Evolutionary conservation across 2,113 vertebrate species (phyloP), one percentile per base, ranked within the genome.

Genomic region (Poecile atricapillus): DNA sequence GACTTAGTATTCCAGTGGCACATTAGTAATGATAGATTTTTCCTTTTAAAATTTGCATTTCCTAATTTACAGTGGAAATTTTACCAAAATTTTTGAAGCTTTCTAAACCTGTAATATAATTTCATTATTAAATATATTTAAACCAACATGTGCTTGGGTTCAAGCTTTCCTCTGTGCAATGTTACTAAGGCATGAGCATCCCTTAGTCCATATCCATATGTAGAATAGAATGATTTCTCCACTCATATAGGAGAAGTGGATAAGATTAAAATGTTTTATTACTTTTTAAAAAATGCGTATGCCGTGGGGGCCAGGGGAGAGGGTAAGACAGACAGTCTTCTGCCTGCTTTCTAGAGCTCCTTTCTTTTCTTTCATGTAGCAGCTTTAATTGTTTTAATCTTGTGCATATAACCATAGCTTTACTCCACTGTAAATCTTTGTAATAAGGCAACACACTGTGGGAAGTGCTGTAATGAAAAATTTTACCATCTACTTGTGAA

Each of bases 221-320:
- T 9, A 63, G 9, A 47, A n/a, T 4, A 44, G 12, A 58, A 76
- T 5, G 3, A 39, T 56, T 76, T 62, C 30, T 62, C 22, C 21
- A 23, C 15, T 44, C 9, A 79, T 9, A 35, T 1, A 59, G 5
- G 50, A 13, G 4, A 50, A 27, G 7, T 22, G 4, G 13, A 11
- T 17, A 33, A 58, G 10, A 10, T 37, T 75, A 56, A 70, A 74
- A 46, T 23, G 4, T 44, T 2, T n/a, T 50, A 35, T 0, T 56
- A 13, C 13, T 53, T 55, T 44, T 58, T 9, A 0, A 16, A 52
- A 93, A 49, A 1, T 15, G 5, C 43, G 3, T 23, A 11, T 28
- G 7, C 1, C 5, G 20, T 46, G 13, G 2, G 4, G 1, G 7
- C 0, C 3, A 13, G 7, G 33, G 6, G 15, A 37, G 9, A 18